Conservation (phyloP, 2,113 vertebrate genomes). For the Albula goreensis region DNA sequence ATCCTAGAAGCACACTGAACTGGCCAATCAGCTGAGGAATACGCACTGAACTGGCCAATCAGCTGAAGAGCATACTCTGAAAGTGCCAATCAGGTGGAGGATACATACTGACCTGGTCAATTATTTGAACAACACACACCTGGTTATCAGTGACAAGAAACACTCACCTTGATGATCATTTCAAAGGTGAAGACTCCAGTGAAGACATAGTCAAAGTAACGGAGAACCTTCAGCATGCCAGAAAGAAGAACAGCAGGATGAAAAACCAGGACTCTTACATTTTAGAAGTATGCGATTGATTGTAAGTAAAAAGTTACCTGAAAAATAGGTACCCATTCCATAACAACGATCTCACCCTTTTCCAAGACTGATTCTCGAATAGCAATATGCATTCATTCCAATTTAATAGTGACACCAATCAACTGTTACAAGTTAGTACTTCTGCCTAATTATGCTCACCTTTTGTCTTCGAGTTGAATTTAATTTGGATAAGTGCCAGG, state of each 20-base stretch:
- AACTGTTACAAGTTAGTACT: no score
- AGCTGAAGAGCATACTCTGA: neutral
- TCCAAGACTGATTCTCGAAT: neutral
- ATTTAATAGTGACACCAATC: no score
- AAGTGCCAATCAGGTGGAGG: neutral
- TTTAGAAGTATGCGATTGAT: no score
- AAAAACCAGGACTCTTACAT: no score
- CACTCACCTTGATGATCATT: conserved; percentile 96
- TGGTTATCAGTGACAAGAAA: neutral
- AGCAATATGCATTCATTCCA: neutral
- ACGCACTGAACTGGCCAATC: neutral
- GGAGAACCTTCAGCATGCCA: conserved; percentile 78
- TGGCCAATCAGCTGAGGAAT: neutral
- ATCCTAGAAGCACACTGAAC: neutral
- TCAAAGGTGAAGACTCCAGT: conserved; percentile 98
- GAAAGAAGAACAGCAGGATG: neutral
- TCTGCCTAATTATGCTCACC: no score
- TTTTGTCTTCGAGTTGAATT: no score
- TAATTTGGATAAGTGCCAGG: no score
- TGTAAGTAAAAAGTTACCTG: no score
- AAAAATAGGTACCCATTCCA: neutral
- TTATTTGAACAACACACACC: neutral
- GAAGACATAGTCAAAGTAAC: conserved; percentile 98
- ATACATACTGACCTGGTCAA: no score
- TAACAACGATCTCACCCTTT: neutral